Conservation (phyloP, 2,888 invertebrate genomes). For the Aleiodes leptofemur region DNA sequence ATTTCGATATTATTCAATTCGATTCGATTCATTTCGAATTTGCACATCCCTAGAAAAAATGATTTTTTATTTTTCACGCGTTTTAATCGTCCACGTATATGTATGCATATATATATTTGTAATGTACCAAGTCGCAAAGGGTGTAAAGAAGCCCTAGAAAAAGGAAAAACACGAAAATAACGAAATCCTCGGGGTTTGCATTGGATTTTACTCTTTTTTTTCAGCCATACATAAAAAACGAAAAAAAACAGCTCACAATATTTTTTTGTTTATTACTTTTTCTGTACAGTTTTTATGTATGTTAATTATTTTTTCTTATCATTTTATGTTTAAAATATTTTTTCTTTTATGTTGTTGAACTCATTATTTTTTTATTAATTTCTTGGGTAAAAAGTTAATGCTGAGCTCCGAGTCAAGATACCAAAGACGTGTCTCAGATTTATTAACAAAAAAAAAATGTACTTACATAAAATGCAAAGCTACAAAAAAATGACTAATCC, state of each 20-base stretch:
- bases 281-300: constrained; percentile 16
- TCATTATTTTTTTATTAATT: constrained; percentile 11
- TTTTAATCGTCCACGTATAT: constrained; percentile 47
- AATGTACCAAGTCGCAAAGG: constrained; percentile 47
- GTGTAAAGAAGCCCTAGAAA: constrained; percentile 36
- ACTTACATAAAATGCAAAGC: constrained; percentile 64
- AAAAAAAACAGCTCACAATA: constrained; percentile 29
- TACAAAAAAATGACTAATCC: constrained; percentile 45
- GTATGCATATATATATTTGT: constrained; percentile 52
- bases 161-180: constrained; percentile 5
- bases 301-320: neutral
- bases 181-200: constrained; percentile 29
- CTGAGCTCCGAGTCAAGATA: constrained; percentile 64
- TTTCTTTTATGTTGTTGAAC: constrained; percentile 34
- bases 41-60: no score
- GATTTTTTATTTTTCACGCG: constrained; percentile 43
- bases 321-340: neutral
- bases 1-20: no score
- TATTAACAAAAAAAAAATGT: constrained; percentile 65
- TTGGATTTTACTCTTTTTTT: constrained; percentile 16
- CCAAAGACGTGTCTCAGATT: constrained; percentile 71
- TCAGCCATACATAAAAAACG: neutral
- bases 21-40: no score
- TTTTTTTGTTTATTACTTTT: constrained; percentile 26
- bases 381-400: constrained; percentile 15